Evolutionary conservation across 2,797 vertebrate genomes (phyloP).

Genomic region (Sebastes oblongus): DNA sequence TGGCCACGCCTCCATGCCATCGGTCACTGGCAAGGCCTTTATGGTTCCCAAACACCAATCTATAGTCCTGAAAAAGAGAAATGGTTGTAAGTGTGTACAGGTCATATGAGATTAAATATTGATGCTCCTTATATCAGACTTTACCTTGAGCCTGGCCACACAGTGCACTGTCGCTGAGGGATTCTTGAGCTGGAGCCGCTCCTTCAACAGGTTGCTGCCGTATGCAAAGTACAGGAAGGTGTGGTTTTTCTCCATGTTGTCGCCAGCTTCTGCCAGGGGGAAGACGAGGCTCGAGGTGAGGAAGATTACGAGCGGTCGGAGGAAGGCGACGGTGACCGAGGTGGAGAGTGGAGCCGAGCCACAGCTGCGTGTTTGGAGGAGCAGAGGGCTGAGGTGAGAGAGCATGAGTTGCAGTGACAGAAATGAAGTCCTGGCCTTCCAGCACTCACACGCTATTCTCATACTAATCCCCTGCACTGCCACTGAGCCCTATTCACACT

Average conservation of each 20-base stretch:
- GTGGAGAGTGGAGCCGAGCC: slow-evolving; percentile 4
- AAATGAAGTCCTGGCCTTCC: slow-evolving; percentile 50
- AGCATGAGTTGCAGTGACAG: slow-evolving; percentile 29
- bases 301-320: not conserved
- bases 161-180: slow-evolving; percentile 77
- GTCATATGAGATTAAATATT: not conserved
- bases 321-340: not conserved
- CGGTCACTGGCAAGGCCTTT: slow-evolving; percentile 83
- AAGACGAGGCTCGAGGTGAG: slow-evolving; percentile 5
- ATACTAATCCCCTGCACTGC: slow-evolving; percentile 66
- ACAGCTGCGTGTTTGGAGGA: slow-evolving; percentile 20
- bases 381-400: slow-evolving; percentile 12
- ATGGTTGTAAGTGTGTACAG: not conserved
- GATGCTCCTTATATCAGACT: not conserved
- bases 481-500: slow-evolving; percentile 39
- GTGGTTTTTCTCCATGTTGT: slow-evolving; percentile 54
- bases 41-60: slow-evolving; percentile 89
- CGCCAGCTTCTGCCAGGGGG: slow-evolving; percentile 1
- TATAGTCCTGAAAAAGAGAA: slow-evolving; percentile 84
- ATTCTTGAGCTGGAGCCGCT: slow-evolving; percentile 78
- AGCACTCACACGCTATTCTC: slow-evolving; percentile 60
- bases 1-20: slow-evolving; percentile 93
- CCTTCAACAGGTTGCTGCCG: slow-evolving; percentile 82
- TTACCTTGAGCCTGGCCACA: slow-evolving; percentile 77
- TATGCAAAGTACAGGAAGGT: slow-evolving; percentile 83